A percentile compares a stretch with the other conserved stretches of the same genome.
These are phyloP conservation scores for Trichomalopsis sarcophagae DNA, from an alignment of 1,140 invertebrate genomes.

Conservation along the genomic window DNA sequence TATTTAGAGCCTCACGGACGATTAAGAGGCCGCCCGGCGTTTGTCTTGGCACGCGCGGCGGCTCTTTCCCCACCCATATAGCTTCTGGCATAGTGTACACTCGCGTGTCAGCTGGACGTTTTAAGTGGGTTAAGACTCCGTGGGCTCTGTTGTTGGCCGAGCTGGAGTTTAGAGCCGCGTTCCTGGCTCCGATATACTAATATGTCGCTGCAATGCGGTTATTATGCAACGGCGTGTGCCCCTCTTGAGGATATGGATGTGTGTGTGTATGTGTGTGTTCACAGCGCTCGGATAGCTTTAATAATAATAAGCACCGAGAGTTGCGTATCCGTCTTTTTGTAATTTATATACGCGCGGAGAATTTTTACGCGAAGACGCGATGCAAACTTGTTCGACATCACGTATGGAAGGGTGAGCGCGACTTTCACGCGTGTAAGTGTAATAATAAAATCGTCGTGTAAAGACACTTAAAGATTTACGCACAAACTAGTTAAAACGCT, in stretches of 20 bases:
- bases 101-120: constrained; percentile 40
- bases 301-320: too few species aligned
- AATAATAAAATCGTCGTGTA: constrained; percentile 7
- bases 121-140: constrained; percentile 42
- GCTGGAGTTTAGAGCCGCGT: constrained; percentile 1
- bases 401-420: too few species aligned
- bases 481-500: background rate
- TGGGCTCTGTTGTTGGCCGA: background rate
- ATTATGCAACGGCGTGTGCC: constrained; percentile 25
- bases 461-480: constrained; percentile 23
- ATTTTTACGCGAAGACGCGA: background rate
- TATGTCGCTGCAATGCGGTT: constrained; percentile 42
- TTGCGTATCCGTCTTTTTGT: background rate
- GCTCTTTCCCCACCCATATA: constrained; percentile 12
- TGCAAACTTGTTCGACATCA: too few species aligned
- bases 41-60: constrained; percentile 2
- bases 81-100: background rate
- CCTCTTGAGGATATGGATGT: background rate
- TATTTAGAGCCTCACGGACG: constrained; percentile 41
- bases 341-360: background rate
- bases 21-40: constrained; percentile 39
- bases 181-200: constrained; percentile 19
- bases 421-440: background rate
- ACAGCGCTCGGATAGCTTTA: background rate
- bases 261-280: background rate